Percentiles rank a stretch among this genome's conserved stretches.
Evolutionary conservation across 1,140 invertebrate species (phyloP).

Genomic region (Zaprionus africanus): DNA sequence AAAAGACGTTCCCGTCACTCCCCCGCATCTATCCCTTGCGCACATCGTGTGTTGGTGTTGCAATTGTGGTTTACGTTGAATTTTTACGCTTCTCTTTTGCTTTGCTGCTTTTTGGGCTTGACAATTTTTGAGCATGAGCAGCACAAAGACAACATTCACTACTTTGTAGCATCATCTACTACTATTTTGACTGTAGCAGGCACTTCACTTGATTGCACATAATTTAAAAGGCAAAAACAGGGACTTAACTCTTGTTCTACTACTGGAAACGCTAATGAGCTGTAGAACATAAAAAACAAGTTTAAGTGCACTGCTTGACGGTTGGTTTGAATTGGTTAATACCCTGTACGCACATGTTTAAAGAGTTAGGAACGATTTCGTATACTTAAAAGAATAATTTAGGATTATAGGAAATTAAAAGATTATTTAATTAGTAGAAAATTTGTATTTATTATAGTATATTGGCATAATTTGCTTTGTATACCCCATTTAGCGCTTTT

Average conservation of each 20-base stretch:
- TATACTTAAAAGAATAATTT: no score
- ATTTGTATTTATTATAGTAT: neutral
- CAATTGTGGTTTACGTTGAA: constrained; percentile 21
- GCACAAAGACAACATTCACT: constrained; percentile 25
- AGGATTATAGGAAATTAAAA: neutral
- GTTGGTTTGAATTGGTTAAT: neutral
- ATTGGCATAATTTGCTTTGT: neutral
- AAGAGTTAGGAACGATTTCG: no score
- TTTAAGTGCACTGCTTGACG: neutral
- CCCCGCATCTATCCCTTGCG: neutral
- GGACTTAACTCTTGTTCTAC: neutral
- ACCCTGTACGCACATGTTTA: neutral
- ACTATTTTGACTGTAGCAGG: constrained; percentile 61
- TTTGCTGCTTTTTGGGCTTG: constrained; percentile 1
- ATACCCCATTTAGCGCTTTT: constrained; percentile 18
- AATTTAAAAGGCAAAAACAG: constrained; percentile 52
- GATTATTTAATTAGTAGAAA: neutral
- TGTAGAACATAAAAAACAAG: constrained; percentile 24
- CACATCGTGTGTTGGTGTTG: constrained; percentile 16
- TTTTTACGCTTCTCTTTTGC: constrained; percentile 10
- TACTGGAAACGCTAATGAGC: constrained; percentile 23
- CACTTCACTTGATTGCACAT: constrained; percentile 75
- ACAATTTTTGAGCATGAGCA: constrained; percentile 14
- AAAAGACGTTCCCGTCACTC: constrained; percentile 2
- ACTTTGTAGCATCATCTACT: constrained; percentile 24